phyloP scores from a whole-genome alignment of 2,888 invertebrate genomes.

The Nephrotoma appendiculata region DNA sequence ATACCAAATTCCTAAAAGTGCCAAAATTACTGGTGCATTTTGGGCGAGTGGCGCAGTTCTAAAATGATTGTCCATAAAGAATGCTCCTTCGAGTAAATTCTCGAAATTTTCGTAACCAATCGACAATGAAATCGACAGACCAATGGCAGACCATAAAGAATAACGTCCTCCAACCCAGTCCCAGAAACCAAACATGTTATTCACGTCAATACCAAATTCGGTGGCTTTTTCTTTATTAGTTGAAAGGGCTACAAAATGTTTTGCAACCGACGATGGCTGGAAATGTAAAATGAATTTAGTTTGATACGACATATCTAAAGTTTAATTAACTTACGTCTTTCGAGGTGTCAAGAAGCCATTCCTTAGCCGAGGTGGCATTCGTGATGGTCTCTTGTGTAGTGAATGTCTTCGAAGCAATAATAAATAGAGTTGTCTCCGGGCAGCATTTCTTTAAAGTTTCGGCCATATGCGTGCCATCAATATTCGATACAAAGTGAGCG shows the following conservation, averaged over 20 bases:
- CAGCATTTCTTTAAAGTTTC: conserved; percentile 80
- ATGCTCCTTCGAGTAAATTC: conserved; percentile 78
- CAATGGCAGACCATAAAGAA: conserved; percentile 98
- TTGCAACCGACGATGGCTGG: conserved; percentile 70
- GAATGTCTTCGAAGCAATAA: conserved; percentile 98
- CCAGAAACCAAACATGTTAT: conserved; percentile 99
- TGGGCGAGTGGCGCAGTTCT: conserved; percentile 68
- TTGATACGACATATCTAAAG: background rate
- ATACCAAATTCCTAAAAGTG: conserved; percentile 88
- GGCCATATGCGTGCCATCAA: conserved; percentile 96
- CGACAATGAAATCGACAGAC: conserved; percentile 83
- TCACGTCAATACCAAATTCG: conserved; percentile 91
- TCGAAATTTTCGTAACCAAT: conserved; percentile 94
- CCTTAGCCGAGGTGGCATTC: conserved; percentile 94
- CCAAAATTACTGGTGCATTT: conserved; percentile 90
- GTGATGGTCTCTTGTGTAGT: conserved; percentile 99
- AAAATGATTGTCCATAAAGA: conserved; percentile 91
- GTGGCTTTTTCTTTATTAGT: conserved; percentile 91
- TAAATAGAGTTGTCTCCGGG: conserved; percentile 91
- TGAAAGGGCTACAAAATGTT: conserved; percentile 96
- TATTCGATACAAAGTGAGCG: conserved; percentile 94
- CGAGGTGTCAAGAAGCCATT: conserved; percentile 78
- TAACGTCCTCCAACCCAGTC: conserved; percentile 99
- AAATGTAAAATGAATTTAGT: conserved; percentile 15
- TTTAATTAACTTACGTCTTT: conserved; percentile 56